Evolutionary conservation across 2,113 vertebrate genomes (phyloP).

Genomic region (Anhinga anhinga): DNA sequence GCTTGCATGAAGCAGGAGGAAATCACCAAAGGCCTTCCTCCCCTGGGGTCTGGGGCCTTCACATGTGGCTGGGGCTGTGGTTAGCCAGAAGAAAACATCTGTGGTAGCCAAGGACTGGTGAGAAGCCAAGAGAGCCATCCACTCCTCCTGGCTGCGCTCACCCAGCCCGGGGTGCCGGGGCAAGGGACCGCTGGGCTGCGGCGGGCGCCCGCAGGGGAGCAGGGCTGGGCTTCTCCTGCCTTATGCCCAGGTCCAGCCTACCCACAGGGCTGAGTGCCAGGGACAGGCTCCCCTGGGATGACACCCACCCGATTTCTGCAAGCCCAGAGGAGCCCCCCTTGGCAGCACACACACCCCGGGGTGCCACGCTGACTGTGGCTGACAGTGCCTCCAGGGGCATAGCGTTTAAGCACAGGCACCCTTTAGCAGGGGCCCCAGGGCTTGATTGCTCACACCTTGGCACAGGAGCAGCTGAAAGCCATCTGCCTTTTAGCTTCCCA

Average conservation of each 20-base stretch:
- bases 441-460: neutral
- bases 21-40: neutral
- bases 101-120: neutral
- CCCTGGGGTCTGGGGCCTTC: neutral
- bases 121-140: neutral
- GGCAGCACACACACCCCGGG: fast-evolving
- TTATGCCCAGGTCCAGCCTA: fast-evolving
- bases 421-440: neutral
- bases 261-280: neutral
- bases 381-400: fast-evolving
- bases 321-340: neutral
- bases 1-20: neutral
- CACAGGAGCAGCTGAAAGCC: neutral
- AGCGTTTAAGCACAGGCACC: neutral
- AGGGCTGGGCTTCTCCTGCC: neutral
- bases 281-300: neutral
- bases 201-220: fast-evolving
- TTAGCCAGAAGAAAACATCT: conserved; percentile 23
- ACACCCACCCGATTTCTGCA: fast-evolving
- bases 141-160: fast-evolving
- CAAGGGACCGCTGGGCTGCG: fast-evolving
- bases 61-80: fast-evolving
- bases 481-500: neutral
- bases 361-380: fast-evolving
- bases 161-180: too few species aligned